Percentiles rank a stretch among this genome's conserved stretches.
These are phyloP conservation scores for Danio tinwini DNA, from an alignment of 2,797 vertebrate species.

Conservation along the genomic window DNA sequence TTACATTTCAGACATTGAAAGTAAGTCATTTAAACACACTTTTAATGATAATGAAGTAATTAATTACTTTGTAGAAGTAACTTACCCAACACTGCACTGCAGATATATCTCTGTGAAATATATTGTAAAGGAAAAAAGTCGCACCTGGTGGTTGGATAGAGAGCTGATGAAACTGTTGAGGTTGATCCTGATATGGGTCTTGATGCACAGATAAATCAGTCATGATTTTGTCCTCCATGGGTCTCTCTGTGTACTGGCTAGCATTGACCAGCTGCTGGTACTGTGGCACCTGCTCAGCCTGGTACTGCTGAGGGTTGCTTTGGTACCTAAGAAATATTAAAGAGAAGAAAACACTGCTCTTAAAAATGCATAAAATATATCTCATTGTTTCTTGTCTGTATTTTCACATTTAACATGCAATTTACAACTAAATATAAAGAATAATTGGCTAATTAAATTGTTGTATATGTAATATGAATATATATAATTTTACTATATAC, in stretches of 20 bases:
- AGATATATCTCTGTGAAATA: background rate
- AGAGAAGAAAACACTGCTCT: slow-evolving; percentile 15
- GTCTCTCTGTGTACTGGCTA: slow-evolving; percentile 64
- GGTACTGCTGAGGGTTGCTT: slow-evolving; percentile 73
- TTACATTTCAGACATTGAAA: no score
- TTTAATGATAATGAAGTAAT: no score
- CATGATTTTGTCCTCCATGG: slow-evolving; percentile 70
- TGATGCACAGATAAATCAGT: slow-evolving; percentile 71
- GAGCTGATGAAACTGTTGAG: slow-evolving; percentile 62
- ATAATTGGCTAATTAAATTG: no score
- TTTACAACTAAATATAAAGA: no score
- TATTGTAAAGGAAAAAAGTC: background rate
- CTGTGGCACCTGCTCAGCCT: slow-evolving; percentile 70
- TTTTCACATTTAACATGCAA: background rate
- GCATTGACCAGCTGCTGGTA: slow-evolving; percentile 68
- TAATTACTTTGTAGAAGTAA: no score
- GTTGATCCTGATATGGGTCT: slow-evolving; percentile 66
- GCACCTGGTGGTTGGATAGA: slow-evolving; percentile 50
- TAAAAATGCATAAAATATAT: background rate
- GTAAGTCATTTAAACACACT: no score
- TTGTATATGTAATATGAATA: no score
- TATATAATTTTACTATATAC: no score
- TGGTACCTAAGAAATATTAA: slow-evolving; percentile 73
- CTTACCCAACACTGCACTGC: background rate
- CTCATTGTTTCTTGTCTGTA: background rate